These are phyloP conservation scores for Rotaria sp. DNA, from an alignment of 2,888 invertebrate species.

Conservation along the genomic window DNA sequence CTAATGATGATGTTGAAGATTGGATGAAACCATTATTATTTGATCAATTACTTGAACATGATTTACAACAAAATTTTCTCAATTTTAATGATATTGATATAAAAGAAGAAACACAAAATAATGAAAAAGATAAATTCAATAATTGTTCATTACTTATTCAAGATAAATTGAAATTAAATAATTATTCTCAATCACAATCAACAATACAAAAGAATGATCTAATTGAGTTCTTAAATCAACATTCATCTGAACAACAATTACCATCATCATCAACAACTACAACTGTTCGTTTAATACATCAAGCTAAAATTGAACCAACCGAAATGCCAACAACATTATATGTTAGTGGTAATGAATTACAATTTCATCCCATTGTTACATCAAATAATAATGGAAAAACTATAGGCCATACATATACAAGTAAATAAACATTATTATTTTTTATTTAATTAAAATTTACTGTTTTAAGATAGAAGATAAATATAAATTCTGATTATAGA, in stretches of 20 bases:
- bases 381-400: not conserved
- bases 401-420: not conserved
- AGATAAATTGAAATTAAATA: not conserved
- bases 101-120: not conserved
- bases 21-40: slow-evolving; percentile 2
- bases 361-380: not conserved
- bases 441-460: too few species aligned
- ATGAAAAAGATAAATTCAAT: not conserved
- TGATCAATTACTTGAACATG: slow-evolving; percentile 1
- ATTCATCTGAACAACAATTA: not conserved
- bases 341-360: not conserved
- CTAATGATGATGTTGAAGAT: not conserved
- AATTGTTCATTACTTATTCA: not conserved
- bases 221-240: not conserved
- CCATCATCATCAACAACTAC: not conserved
- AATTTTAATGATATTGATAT: not conserved
- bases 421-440: not conserved
- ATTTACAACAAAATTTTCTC: not conserved
- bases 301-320: not conserved
- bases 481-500: too few species aligned
- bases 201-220: not conserved
- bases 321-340: not conserved
- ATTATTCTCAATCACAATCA: not conserved
- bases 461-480: too few species aligned
- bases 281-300: not conserved